These are phyloP conservation scores for Microplitis demolitor DNA, from an alignment of 1,140 invertebrate species.

Conservation along the genomic window DNA sequence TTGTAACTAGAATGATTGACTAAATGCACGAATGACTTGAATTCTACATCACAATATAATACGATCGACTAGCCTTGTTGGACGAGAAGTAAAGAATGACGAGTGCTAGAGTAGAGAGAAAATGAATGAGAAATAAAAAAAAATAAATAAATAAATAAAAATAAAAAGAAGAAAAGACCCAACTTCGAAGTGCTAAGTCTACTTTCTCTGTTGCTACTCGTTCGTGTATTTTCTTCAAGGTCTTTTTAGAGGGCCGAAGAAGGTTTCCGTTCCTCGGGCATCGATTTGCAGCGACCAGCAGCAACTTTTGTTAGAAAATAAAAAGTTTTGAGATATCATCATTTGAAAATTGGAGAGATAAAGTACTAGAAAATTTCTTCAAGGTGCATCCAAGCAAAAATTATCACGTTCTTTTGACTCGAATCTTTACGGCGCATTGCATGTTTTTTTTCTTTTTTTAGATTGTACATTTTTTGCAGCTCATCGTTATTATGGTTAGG, in stretches of 20 bases:
- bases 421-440: too few relatives aligned
- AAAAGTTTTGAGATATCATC: conserved; percentile 4
- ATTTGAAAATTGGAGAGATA: not conserved
- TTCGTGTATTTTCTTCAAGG: conserved; percentile 17
- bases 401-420: too few relatives aligned
- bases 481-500: too few relatives aligned
- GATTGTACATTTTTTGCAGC: too few relatives aligned
- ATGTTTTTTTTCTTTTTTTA: too few relatives aligned
- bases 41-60: conserved; percentile 2
- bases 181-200: conserved; percentile 56
- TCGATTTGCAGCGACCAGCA: not conserved
- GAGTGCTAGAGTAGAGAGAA: not conserved
- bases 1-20: conserved; percentile 49
- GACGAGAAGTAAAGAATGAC: conserved; percentile 6
- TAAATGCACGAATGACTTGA: conserved; percentile 38
- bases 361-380: conserved; percentile 2
- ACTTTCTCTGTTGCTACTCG: not conserved
- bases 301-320: not conserved
- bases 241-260: conserved; percentile 7
- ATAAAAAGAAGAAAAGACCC: conserved; percentile 6
- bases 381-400: not conserved
- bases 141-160: too few relatives aligned
- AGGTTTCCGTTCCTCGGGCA: conserved; percentile 3
- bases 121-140: not conserved
- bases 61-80: not conserved